phyloP scores from a whole-genome alignment of 2,888 invertebrate genomes.

The Argynnis bischoffii region DNA sequence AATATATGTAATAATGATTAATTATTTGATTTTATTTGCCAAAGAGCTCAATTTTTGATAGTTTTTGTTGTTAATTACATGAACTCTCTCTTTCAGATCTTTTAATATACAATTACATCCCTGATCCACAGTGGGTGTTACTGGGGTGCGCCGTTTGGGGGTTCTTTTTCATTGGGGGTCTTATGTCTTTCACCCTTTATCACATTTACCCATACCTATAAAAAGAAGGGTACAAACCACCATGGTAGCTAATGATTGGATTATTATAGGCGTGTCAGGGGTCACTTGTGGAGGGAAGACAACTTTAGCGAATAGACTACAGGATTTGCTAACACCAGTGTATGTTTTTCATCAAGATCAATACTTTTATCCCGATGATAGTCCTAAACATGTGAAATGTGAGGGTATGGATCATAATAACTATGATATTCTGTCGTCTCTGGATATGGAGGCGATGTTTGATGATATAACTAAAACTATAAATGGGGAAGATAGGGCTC shows the following conservation, averaged over 20 bases:
- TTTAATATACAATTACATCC: constrained; percentile 74
- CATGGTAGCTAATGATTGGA: constrained; percentile 48
- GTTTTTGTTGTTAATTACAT: neutral
- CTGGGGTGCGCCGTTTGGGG: constrained; percentile 83
- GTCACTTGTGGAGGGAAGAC: constrained; percentile 94
- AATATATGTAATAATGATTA: too few species aligned
- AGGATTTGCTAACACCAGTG: constrained; percentile 66
- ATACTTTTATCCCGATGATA: constrained; percentile 87
- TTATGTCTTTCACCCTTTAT: constrained; percentile 84
- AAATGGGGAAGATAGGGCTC: constrained; percentile 45
- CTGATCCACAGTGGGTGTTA: constrained; percentile 82
- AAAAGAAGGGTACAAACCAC: constrained; percentile 9
- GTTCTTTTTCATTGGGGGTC: constrained; percentile 84
- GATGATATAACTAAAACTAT: constrained; percentile 79
- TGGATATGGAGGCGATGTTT: constrained; percentile 89
- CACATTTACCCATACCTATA: constrained; percentile 65
- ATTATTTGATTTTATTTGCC: too few species aligned
- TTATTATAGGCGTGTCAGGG: constrained; percentile 87
- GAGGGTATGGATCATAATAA: constrained; percentile 87
- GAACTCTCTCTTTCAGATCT: constrained; percentile 65
- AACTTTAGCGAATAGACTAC: constrained; percentile 84
- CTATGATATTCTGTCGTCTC: constrained; percentile 87
- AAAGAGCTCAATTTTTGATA: too few species aligned
- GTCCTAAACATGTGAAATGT: constrained; percentile 84
- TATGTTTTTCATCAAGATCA: constrained; percentile 87